phyloP scores from a whole-genome alignment of 2,113 vertebrate genomes.

The Catagonus wagneri region DNA sequence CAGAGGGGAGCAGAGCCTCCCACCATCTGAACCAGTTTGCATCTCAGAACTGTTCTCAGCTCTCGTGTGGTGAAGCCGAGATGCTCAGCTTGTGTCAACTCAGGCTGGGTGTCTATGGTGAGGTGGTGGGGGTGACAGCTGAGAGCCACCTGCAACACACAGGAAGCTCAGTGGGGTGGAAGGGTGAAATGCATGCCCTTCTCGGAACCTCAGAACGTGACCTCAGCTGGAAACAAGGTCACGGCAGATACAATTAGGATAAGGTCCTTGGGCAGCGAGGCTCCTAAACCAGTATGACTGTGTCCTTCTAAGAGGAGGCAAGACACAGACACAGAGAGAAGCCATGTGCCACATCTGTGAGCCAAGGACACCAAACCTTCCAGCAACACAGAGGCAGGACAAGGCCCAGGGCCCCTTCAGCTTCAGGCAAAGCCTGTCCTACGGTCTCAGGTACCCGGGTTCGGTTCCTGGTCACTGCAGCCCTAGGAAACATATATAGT shows the following conservation, averaged over 20 bases:
- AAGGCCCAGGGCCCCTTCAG: too few relatives aligned
- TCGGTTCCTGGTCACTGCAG: too few relatives aligned
- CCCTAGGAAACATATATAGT: fast-evolving
- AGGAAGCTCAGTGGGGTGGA: background rate
- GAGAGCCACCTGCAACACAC: background rate
- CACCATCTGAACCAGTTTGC: background rate
- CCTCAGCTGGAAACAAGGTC: background rate
- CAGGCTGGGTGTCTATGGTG: background rate
- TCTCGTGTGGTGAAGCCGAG: background rate
- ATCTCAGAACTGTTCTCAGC: background rate
- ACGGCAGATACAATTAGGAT: background rate
- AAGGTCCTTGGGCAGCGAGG: background rate
- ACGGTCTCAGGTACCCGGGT: too few relatives aligned
- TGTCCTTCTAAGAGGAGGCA: background rate
- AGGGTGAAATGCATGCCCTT: background rate
- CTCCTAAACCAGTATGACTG: background rate
- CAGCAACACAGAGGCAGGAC: background rate
- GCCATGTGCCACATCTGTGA: fast-evolving
- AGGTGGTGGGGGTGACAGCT: too few relatives aligned
- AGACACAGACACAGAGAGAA: background rate
- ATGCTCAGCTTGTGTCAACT: background rate
- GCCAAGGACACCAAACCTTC: background rate
- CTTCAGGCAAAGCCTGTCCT: background rate
- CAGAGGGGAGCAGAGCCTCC: background rate
- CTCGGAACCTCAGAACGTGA: background rate